These are phyloP conservation scores for Drosophila ironensis DNA, from an alignment of 1,140 invertebrate species.

Conservation along the genomic window DNA sequence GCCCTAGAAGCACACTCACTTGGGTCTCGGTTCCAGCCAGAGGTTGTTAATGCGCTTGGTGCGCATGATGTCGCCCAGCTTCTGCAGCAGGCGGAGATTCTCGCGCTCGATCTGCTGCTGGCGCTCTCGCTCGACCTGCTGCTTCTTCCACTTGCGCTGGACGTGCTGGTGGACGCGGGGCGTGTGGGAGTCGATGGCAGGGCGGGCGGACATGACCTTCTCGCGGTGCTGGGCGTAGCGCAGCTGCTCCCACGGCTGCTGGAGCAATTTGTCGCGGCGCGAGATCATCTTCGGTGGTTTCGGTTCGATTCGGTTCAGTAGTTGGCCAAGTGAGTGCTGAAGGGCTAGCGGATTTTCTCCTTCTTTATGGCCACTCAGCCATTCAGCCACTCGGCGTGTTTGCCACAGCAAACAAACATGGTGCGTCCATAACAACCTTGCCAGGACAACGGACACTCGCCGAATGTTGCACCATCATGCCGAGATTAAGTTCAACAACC, in stretches of 20 bases:
- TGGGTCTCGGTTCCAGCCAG: conserved; percentile 83
- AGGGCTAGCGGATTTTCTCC: conserved; percentile 1
- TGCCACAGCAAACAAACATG: conserved; percentile 58
- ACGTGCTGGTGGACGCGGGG: conserved; percentile 83
- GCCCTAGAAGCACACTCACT: conserved; percentile 75
- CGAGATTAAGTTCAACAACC: conserved; percentile 69
- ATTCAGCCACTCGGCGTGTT: conserved; percentile 40
- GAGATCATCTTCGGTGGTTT: conserved; percentile 80
- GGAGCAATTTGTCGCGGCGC: conserved; percentile 82
- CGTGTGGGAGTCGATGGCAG: conserved; percentile 83
- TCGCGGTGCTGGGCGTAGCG: conserved; percentile 82
- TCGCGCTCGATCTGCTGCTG: conserved; percentile 83
- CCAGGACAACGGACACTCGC: conserved; percentile 70
- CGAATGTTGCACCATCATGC: conserved; percentile 75
- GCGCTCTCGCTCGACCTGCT: conserved; percentile 84
- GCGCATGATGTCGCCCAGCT: conserved; percentile 83
- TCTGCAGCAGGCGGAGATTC: conserved; percentile 84
- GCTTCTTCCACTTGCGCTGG: conserved; percentile 83
- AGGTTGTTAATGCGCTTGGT: conserved; percentile 83
- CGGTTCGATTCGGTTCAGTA: background rate
- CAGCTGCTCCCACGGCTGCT: conserved; percentile 82
- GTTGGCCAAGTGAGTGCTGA: conserved; percentile 9
- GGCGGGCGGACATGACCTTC: conserved; percentile 83
- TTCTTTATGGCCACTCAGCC: background rate
- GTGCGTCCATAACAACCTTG: conserved; percentile 76